Evolutionary conservation across 2,797 vertebrate genomes (phyloP).

Genomic region (Eulemur rubriventer): DNA sequence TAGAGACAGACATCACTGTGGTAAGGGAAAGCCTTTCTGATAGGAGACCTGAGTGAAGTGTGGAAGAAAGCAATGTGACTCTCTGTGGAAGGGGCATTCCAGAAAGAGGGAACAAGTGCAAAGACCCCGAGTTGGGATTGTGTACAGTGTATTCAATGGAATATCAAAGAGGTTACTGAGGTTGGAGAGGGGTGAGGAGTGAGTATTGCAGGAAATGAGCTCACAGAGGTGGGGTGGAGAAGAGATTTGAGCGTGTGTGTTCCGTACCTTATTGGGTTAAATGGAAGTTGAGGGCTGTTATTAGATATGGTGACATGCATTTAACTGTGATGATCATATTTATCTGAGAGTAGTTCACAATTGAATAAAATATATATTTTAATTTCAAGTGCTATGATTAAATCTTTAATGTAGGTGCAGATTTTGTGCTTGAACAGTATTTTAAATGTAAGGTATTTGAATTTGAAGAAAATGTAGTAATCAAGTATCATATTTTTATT

Average conservation of each 20-base stretch:
- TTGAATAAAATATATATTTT: not conserved
- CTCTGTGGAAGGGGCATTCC: not conserved
- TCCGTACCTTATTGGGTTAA: not conserved
- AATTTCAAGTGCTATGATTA: not conserved
- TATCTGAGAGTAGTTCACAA: not conserved
- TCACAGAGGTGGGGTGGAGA: not conserved
- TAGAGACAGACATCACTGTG: not conserved
- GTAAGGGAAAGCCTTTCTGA: not conserved
- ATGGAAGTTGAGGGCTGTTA: not conserved
- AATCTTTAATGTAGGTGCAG: not conserved
- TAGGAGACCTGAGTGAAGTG: not conserved
- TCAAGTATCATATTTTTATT: not conserved
- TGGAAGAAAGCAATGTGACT: not conserved
- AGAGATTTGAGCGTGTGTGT: not conserved
- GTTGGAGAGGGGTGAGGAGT: not conserved
- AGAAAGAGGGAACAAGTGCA: not conserved
- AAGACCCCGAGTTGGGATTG: not conserved
- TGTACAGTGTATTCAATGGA: not conserved
- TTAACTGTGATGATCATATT: not conserved
- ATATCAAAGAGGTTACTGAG: not conserved
- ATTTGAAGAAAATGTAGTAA: not conserved
- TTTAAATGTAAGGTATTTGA: constrained; percentile 8
- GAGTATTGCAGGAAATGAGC: not conserved
- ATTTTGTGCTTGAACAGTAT: not conserved
- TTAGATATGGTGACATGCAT: not conserved